Base-by-base conservation (phyloP, 2,888 invertebrate species). In the Brachypterus glaber region DNA sequence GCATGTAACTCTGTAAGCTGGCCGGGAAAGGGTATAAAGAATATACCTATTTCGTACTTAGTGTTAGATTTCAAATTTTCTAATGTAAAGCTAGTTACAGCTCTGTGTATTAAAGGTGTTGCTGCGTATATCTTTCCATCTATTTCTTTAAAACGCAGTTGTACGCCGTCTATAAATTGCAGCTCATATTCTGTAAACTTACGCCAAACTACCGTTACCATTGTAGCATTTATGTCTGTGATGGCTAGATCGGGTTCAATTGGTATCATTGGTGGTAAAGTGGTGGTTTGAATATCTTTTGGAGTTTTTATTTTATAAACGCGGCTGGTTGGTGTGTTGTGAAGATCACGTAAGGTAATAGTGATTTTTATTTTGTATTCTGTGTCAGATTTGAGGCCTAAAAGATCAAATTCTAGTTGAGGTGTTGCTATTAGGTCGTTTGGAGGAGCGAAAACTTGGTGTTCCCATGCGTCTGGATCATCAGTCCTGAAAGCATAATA, bases 361-460 rank as follows among this genome's bases (percentile, higher is more conserved):
- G 82, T 82, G 2, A 90, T 87, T 60, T 85, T 79, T 13, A 92
- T 77, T 62, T 79, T 82, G 62, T 92, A 91, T 21, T 78, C 74
- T 0, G 88, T 88, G 41, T 83, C 79, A 0, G 90, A 80, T 51
- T 79, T 76, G 33, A 92, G 66, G 2, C 79, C 80, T 7, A 79
- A 74, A 34, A 91, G 64, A 45, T 88, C 80, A 67, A 91, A 88
- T 62, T 90, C 89, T 43, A 91, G 67, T 42, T 89, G 85, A 3
- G 84, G 79, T 4, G 88, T 88, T 1, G 85, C 86, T 40, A 92
- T 82, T 4, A 90, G 66, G 59, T 89, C 88, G 49, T 86, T 81
- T 0, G 87, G 85, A 8, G 89, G 88, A 0, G 89, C 87, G 54
- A 90, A 87, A 12, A 86, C 81, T 71, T 90, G 87, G 0, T 82